These are phyloP conservation scores for Cremastinae sp. DNA, from an alignment of 2,888 invertebrate species.

Conservation along the genomic window DNA sequence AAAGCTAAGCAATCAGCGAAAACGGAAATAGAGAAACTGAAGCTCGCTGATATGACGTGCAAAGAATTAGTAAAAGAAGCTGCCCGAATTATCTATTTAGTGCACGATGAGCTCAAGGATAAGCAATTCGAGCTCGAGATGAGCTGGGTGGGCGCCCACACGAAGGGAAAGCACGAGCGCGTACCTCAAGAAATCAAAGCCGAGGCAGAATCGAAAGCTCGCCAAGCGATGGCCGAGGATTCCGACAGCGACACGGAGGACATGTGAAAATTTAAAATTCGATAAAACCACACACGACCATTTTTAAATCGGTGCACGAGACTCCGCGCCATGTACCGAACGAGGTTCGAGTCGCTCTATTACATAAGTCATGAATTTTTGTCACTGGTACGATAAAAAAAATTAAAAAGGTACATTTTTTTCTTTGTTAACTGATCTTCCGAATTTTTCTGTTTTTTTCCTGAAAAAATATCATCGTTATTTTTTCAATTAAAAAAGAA, in stretches of 20 bases:
- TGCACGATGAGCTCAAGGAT: slow-evolving; percentile 97
- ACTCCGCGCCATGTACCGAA: slow-evolving; percentile 3
- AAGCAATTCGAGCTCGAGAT: slow-evolving; percentile 97
- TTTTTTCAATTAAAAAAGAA: background rate
- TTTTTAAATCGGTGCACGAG: slow-evolving; percentile 27
- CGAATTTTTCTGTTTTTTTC: background rate
- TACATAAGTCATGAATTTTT: slow-evolving; percentile 48
- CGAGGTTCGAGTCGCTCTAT: slow-evolving; percentile 33
- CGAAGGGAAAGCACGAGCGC: slow-evolving; percentile 89
- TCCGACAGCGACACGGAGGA: slow-evolving; percentile 91
- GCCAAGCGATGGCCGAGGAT: slow-evolving; percentile 93
- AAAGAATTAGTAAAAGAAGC: slow-evolving; percentile 96
- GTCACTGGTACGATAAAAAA: slow-evolving; percentile 53
- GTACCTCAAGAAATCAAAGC: slow-evolving; percentile 89
- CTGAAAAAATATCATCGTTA: background rate
- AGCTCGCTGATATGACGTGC: slow-evolving; percentile 90
- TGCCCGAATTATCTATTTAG: slow-evolving; percentile 94
- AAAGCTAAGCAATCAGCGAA: slow-evolving; percentile 99
- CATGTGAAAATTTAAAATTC: slow-evolving; percentile 81
- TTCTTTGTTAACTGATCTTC: slow-evolving; percentile 30
- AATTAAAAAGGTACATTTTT: slow-evolving; percentile 49
- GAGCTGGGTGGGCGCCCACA: slow-evolving; percentile 94
- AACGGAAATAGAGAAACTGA: slow-evolving; percentile 99
- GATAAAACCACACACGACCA: slow-evolving; percentile 15
- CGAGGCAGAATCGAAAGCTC: slow-evolving; percentile 94